phyloP scores from a whole-genome alignment of 2,888 invertebrate genomes.

The Andrena flavipes region DNA sequence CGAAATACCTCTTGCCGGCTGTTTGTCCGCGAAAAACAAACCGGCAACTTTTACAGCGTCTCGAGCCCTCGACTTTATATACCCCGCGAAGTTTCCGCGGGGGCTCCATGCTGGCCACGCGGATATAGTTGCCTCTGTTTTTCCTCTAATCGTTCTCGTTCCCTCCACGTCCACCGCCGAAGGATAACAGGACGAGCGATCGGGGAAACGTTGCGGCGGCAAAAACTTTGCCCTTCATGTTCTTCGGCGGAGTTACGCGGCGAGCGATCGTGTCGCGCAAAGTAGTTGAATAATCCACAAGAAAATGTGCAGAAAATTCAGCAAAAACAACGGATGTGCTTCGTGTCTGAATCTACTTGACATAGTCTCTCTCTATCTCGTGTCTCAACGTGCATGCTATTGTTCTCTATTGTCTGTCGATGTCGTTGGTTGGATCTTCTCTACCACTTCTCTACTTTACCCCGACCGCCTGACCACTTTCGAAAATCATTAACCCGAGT shows the following conservation, averaged over 20 bases:
- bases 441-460: conserved; percentile 41
- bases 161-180: not conserved
- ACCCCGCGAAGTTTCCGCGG: conserved; percentile 47
- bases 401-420: conserved; percentile 73
- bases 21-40: conserved; percentile 73
- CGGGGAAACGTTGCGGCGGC: not conserved
- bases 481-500: conserved; percentile 75
- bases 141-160: not conserved
- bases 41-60: conserved; percentile 68
- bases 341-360: conserved; percentile 37
- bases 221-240: not conserved
- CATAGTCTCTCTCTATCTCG: conserved; percentile 64
- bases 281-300: not conserved
- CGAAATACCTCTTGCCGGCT: conserved; percentile 58
- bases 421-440: conserved; percentile 62
- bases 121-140: not conserved
- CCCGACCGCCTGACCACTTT: conserved; percentile 62
- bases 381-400: conserved; percentile 77
- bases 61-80: conserved; percentile 55
- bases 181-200: not conserved
- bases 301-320: not conserved
- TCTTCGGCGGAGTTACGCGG: not conserved
- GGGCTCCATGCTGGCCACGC: not conserved
- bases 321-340: conserved; percentile 27
- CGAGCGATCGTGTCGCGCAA: not conserved